Percentiles rank a stretch among this genome's conserved stretches.
phyloP scores from a whole-genome alignment of 2,113 vertebrate species.

The Lathamus discolor region DNA sequence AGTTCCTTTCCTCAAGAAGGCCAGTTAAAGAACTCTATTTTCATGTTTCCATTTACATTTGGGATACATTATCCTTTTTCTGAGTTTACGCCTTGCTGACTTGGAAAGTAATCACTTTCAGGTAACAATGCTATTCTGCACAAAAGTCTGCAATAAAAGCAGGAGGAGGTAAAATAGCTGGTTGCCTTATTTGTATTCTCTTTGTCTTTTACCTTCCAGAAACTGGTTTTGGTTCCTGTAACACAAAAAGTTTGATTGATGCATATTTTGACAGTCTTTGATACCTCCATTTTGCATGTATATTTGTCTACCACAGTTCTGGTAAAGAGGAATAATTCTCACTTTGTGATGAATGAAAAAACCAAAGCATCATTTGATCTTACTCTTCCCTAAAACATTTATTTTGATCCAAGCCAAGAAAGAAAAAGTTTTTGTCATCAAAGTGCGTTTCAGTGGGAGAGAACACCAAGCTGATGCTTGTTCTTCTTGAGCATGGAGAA shows the following conservation, averaged over 20 bases:
- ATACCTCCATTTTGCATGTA: not conserved
- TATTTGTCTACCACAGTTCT: not conserved
- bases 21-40: not conserved
- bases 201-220: not conserved
- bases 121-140: not conserved
- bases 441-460: not conserved
- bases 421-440: not conserved
- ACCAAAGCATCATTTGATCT: conserved; percentile 34
- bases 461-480: not conserved
- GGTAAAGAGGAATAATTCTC: not conserved
- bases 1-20: not conserved
- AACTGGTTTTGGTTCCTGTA: not conserved
- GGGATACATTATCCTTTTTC: not conserved
- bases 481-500: not conserved
- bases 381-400: not conserved
- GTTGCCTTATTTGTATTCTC: not conserved
- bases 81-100: not conserved
- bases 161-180: not conserved
- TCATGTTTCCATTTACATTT: not conserved
- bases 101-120: not conserved
- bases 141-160: not conserved
- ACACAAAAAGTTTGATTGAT: not conserved
- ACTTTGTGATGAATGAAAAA: not conserved
- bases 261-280: conserved; percentile 5
- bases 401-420: conserved; percentile 1